Conservation (phyloP, 2,888 invertebrate genomes). For the Oeneis ivallda region DNA sequence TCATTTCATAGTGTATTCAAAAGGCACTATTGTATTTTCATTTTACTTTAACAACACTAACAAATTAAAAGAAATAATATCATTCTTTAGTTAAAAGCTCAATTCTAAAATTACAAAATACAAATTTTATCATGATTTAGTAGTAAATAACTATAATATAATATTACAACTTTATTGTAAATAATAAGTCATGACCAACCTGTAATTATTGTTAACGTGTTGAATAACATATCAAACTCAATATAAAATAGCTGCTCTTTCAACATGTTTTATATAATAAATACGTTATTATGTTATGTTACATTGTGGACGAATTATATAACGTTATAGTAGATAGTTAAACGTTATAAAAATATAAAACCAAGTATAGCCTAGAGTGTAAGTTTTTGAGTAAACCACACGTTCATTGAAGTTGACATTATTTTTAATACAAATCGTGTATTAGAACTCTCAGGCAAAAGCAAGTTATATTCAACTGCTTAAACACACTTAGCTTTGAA, state of each 20-base stretch:
- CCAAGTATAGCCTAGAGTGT: neutral
- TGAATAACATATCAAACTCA: neutral
- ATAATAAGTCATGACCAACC: neutral
- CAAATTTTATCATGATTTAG: neutral
- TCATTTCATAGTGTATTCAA: conserved; percentile 20
- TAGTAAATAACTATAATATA: neutral
- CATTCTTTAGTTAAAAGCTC: neutral
- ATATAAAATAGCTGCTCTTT: too few species aligned
- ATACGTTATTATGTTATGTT: neutral
- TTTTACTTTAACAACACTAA: neutral
- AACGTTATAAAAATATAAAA: neutral
- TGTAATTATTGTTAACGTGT: too few species aligned
- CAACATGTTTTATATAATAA: neutral
- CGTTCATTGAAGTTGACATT: too few species aligned
- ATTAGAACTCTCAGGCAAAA: too few species aligned
- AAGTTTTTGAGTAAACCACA: too few species aligned
- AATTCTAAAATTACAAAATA: neutral
- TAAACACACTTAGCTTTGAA: too few species aligned
- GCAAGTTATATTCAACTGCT: too few species aligned
- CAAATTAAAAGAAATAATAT: neutral
- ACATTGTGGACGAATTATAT: neutral
- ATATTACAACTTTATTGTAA: neutral
- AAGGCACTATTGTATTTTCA: conserved; percentile 27
- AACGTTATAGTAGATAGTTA: neutral
- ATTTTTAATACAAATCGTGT: too few species aligned